Conservation (phyloP, 2,797 vertebrate species). For the Amazona ochrocephala region DNA sequence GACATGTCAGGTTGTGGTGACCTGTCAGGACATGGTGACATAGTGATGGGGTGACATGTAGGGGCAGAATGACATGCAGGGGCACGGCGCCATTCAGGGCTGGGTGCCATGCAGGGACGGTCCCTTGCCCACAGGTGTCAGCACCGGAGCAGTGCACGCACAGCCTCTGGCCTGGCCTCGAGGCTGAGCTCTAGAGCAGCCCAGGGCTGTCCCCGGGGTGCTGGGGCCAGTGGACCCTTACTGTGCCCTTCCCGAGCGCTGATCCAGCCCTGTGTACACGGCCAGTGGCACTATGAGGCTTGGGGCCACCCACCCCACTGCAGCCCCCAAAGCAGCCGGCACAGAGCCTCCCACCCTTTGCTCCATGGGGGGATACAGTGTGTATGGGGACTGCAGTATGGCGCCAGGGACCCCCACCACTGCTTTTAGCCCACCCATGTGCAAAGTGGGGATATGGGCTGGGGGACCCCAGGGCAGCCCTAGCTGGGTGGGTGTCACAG, state of each 20-base stretch:
- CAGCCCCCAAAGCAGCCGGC: not conserved
- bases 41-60: rapidly evolving
- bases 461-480: not conserved
- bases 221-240: not conserved
- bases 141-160: not conserved
- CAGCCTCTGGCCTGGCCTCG: not conserved
- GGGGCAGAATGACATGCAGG: not conserved
- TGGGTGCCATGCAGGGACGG: not conserved
- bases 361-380: not conserved
- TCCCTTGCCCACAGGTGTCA: not conserved
- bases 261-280: rapidly evolving
- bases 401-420: not conserved
- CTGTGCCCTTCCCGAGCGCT: not conserved
- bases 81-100: not conserved
- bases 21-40: not conserved
- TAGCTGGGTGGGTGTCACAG: not conserved
- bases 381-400: not conserved
- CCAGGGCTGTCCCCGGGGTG: rapidly evolving
- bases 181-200: not conserved
- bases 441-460: too few species aligned
- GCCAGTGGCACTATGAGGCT: not conserved
- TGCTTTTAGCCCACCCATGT: not conserved
- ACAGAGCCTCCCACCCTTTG: not conserved
- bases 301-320: not conserved
- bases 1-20: not conserved